Conservation (phyloP, 2,888 invertebrate species). For the Drosophila algonquin region DNA sequence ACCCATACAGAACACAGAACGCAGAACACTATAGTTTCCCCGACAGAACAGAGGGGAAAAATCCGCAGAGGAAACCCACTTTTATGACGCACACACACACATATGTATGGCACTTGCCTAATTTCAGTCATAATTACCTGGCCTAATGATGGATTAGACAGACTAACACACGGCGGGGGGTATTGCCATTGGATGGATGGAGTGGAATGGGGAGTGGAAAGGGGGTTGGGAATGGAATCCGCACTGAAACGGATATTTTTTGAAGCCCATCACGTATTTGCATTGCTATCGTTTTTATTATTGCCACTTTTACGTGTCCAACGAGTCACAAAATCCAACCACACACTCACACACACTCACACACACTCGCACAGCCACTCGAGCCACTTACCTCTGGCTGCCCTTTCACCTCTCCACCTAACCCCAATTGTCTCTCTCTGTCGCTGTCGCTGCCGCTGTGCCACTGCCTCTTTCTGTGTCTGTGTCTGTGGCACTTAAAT, state of each 20-base stretch:
- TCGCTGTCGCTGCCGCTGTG: not conserved
- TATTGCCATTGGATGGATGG: not conserved
- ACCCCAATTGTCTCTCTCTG: slow-evolving; percentile 23
- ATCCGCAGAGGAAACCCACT: slow-evolving; percentile 8
- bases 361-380: not conserved
- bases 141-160: slow-evolving; percentile 53
- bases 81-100: slow-evolving; percentile 33
- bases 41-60: not conserved
- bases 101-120: slow-evolving; percentile 32
- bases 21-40: slow-evolving; percentile 12
- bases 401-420: slow-evolving; percentile 7
- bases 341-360: slow-evolving; percentile 3
- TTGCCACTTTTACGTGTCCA: slow-evolving; percentile 55
- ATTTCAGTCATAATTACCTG: slow-evolving; percentile 55
- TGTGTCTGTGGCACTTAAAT: slow-evolving; percentile 1
- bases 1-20: not conserved
- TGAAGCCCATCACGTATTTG: slow-evolving; percentile 53
- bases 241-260: slow-evolving; percentile 22
- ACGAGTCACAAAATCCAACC: slow-evolving; percentile 2
- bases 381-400: not conserved
- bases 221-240: not conserved
- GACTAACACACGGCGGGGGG: not conserved
- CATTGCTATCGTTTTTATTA: slow-evolving; percentile 60
- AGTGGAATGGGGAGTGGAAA: too few relatives aligned
- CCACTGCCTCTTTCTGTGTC: not conserved